phyloP scores from a whole-genome alignment of 2,888 invertebrate genomes.

The Acronicta alni region DNA sequence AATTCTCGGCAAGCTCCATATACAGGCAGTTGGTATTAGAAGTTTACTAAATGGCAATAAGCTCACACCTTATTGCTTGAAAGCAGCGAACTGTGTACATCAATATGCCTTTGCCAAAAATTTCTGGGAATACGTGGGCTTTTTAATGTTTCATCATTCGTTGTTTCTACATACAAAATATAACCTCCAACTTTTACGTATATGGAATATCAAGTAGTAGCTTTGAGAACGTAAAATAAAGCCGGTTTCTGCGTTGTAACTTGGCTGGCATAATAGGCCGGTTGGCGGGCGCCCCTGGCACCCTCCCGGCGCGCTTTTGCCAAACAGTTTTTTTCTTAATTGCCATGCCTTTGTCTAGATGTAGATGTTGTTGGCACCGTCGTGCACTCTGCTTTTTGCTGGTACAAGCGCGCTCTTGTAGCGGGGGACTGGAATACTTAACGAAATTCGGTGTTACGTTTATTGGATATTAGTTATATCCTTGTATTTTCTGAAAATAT shows the following conservation, averaged over 20 bases:
- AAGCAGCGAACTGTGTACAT: no score
- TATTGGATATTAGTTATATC: no score
- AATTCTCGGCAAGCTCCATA: no score
- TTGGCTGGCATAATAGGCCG: conserved; percentile 50
- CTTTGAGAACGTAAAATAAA: conserved; percentile 21
- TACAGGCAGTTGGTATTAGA: no score
- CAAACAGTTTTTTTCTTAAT: conserved; percentile 60
- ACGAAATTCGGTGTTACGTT: no score
- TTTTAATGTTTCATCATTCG: no score
- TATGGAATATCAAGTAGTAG: conserved; percentile 40
- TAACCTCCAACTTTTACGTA: neutral
- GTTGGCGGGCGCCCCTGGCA: conserved; percentile 53
- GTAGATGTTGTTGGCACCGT: conserved; percentile 53
- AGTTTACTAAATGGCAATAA: no score
- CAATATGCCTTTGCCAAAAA: no score
- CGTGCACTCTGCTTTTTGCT: conserved; percentile 34
- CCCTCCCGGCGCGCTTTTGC: conserved; percentile 47
- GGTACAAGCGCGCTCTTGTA: conserved; percentile 13
- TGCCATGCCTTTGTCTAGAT: conserved; percentile 55
- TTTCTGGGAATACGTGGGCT: no score
- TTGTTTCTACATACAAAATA: no score
- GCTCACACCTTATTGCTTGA: no score
- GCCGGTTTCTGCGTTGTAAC: conserved; percentile 21
- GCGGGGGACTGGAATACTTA: conserved; percentile 3
- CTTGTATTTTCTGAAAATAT: no score